Evolutionary conservation across 2,888 invertebrate genomes (phyloP).

Genomic region (Odontothrips loti): DNA sequence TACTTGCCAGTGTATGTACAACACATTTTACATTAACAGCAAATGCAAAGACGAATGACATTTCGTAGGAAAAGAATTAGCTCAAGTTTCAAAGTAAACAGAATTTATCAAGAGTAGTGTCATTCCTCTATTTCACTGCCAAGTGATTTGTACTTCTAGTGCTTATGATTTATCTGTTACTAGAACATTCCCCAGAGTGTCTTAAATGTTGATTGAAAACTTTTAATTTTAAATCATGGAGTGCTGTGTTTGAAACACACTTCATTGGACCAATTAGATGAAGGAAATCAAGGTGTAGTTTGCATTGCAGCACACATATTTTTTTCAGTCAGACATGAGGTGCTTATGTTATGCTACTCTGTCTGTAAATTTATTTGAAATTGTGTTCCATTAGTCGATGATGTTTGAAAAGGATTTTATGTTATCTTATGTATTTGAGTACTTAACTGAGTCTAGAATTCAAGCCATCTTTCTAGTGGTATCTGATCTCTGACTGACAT

Average conservation of each 20-base stretch:
- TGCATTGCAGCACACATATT: not conserved
- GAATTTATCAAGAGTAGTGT: not conserved
- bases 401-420: not conserved
- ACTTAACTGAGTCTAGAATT: not conserved
- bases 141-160: not conserved
- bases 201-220: not conserved
- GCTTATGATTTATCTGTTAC: not conserved
- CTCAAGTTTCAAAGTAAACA: not conserved
- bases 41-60: too few species aligned
- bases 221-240: too few species aligned
- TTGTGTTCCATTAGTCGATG: too few species aligned
- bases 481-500: not conserved
- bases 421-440: not conserved
- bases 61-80: not conserved
- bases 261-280: conserved; percentile 8
- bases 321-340: not conserved
- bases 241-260: not conserved
- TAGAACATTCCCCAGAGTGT: not conserved
- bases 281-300: not conserved
- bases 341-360: not conserved
- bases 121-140: not conserved
- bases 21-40: too few species aligned
- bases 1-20: too few species aligned
- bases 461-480: not conserved
- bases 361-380: too few species aligned